phyloP scores from a whole-genome alignment of 2,888 invertebrate species.

The Lithophane semibrunnea region DNA sequence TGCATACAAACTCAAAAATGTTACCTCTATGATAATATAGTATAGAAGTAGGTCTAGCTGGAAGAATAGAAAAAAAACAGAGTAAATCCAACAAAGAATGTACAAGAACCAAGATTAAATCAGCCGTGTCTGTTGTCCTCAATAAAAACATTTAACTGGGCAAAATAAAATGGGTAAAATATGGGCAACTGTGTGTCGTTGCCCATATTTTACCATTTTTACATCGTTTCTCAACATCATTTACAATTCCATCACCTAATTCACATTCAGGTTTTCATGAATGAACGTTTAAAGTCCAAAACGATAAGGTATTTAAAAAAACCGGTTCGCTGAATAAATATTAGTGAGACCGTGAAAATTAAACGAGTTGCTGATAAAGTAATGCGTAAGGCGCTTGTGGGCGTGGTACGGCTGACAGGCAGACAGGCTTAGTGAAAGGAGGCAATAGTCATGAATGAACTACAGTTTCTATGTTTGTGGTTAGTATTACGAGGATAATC shows the following conservation, averaged over 20 bases:
- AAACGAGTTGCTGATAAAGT: constrained; percentile 51
- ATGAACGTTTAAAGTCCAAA: constrained; percentile 56
- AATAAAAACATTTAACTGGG: constrained; percentile 2
- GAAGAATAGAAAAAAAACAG: neutral
- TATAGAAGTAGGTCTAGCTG: too few relatives aligned
- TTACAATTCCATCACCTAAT: constrained; percentile 55
- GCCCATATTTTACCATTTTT: constrained; percentile 18
- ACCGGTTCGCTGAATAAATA: constrained; percentile 57
- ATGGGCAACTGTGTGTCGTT: too few relatives aligned
- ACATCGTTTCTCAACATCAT: constrained; percentile 19
- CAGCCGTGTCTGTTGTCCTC: neutral
- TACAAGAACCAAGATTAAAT: neutral
- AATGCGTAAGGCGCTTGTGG: constrained; percentile 35
- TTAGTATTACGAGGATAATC: neutral
- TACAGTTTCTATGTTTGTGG: constrained; percentile 28
- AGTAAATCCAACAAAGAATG: neutral
- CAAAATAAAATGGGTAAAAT: too few relatives aligned
- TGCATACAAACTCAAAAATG: too few relatives aligned
- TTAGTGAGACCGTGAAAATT: constrained; percentile 53
- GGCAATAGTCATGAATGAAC: constrained; percentile 52
- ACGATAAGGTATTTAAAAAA: constrained; percentile 39
- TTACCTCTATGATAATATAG: too few relatives aligned
- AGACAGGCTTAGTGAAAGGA: constrained; percentile 33
- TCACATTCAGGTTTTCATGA: constrained; percentile 60
- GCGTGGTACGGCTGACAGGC: constrained; percentile 46